Percentiles rank a stretch among this genome's conserved stretches.
Conservation (phyloP, 2,888 invertebrate species). For the Abscondita cerata region DNA sequence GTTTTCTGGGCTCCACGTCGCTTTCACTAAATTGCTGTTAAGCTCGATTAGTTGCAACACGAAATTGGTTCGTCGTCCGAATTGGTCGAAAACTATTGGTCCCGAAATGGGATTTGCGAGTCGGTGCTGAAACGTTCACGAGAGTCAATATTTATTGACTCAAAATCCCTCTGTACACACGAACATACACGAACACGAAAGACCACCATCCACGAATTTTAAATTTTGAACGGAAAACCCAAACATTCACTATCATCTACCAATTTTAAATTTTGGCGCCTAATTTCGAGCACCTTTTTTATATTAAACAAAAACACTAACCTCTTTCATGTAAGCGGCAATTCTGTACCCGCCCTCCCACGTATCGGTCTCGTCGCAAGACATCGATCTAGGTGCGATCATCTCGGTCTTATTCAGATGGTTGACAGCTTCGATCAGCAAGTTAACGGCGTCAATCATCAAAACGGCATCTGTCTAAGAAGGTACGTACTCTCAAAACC, state of each 20-base stretch:
- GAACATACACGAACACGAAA: no score
- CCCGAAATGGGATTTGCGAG: conserved; percentile 66
- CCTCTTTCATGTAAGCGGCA: conserved; percentile 70
- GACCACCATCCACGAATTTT: no score
- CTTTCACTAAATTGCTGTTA: conserved; percentile 63
- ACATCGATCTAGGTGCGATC: conserved; percentile 38
- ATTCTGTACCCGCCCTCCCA: conserved; percentile 69
- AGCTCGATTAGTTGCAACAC: conserved; percentile 69
- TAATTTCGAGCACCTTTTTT: no score
- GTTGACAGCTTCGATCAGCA: conserved; percentile 48
- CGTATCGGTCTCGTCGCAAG: conserved; percentile 52
- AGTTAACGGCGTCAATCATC: conserved; percentile 72
- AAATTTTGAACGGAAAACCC: no score
- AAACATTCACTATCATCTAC: no score
- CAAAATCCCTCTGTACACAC: no score
- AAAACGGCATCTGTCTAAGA: conserved; percentile 72
- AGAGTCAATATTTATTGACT: neutral
- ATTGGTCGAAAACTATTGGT: conserved; percentile 68
- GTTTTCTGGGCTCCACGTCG: conserved; percentile 57
- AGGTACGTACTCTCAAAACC: no score
- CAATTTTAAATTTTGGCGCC: no score
- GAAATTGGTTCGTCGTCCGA: conserved; percentile 70
- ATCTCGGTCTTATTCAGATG: conserved; percentile 38
- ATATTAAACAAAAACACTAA: no score
- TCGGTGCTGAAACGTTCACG: conserved; percentile 21